These are phyloP conservation scores for Pammene aurita DNA, from an alignment of 2,888 invertebrate species.

Conservation along the genomic window DNA sequence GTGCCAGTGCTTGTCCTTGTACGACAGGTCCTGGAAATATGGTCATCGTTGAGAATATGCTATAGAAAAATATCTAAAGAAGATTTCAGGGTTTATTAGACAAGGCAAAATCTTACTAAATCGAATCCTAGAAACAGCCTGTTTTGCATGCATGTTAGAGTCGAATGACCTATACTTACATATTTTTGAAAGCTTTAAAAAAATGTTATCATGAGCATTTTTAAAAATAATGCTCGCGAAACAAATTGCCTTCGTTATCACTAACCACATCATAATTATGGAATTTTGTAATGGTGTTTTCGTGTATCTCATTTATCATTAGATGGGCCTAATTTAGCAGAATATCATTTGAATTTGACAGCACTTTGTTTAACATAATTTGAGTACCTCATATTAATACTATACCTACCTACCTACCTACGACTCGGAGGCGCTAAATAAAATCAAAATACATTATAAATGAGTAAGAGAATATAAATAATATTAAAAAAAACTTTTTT, in stretches of 20 bases:
- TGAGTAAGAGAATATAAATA: too few relatives aligned
- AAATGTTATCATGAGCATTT: background rate
- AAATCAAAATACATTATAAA: too few relatives aligned
- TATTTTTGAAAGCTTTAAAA: too few relatives aligned
- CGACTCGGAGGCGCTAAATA: too few relatives aligned
- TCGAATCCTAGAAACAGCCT: too few relatives aligned
- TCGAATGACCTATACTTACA: too few relatives aligned
- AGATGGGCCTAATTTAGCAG: slow-evolving; percentile 13
- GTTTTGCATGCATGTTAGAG: too few relatives aligned
- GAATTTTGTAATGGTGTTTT: slow-evolving; percentile 27
- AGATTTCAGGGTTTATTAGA: too few relatives aligned
- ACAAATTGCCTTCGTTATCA: background rate
- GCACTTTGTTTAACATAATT: slow-evolving; percentile 10
- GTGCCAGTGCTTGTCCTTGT: slow-evolving; percentile 99
- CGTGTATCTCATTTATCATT: slow-evolving; percentile 30
- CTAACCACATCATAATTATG: slow-evolving; percentile 12
- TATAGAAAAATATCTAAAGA: background rate
- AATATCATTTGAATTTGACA: slow-evolving; percentile 2
- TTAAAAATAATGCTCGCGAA: background rate
- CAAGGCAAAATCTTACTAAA: too few relatives aligned
- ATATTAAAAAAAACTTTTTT: background rate
- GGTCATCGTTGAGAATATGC: background rate
- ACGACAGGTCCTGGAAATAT: slow-evolving; percentile 95
- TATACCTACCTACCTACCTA: background rate
- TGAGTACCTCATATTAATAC: background rate